phyloP scores from a whole-genome alignment of 2,888 invertebrate genomes.

The Melieria crassipennis region DNA sequence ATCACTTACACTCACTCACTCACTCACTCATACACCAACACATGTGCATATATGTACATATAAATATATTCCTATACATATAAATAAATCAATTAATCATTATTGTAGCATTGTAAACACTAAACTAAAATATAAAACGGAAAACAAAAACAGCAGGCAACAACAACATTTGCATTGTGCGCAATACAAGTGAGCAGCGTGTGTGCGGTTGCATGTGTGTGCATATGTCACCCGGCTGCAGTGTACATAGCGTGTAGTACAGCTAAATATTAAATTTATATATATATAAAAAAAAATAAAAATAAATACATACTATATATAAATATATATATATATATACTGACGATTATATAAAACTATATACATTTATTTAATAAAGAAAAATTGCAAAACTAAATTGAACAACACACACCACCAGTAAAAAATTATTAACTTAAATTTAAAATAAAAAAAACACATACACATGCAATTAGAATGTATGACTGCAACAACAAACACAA shows the following conservation, averaged over 20 bases:
- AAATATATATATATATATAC: too few relatives aligned
- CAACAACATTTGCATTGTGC: background rate
- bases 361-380: too few relatives aligned
- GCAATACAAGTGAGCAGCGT: too few relatives aligned
- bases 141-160: slow-evolving; percentile 2
- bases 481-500: background rate
- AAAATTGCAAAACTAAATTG: background rate
- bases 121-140: slow-evolving; percentile 10
- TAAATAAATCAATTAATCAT: slow-evolving; percentile 9
- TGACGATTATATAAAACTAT: too few relatives aligned
- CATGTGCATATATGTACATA: slow-evolving; percentile 34
- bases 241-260: too few relatives aligned
- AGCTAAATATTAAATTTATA: too few relatives aligned
- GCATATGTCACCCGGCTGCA: too few relatives aligned
- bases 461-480: background rate
- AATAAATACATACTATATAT: too few relatives aligned
- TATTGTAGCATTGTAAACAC: slow-evolving; percentile 25
- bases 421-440: slow-evolving; percentile 3
- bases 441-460: background rate
- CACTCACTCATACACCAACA: slow-evolving; percentile 12
- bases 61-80: slow-evolving; percentile 42
- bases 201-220: too few relatives aligned
- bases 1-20: slow-evolving; percentile 17
- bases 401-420: slow-evolving; percentile 1
- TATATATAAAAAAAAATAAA: too few relatives aligned